Evolutionary conservation across 2,888 invertebrate species (phyloP).

Genomic region (Thera britannica): DNA sequence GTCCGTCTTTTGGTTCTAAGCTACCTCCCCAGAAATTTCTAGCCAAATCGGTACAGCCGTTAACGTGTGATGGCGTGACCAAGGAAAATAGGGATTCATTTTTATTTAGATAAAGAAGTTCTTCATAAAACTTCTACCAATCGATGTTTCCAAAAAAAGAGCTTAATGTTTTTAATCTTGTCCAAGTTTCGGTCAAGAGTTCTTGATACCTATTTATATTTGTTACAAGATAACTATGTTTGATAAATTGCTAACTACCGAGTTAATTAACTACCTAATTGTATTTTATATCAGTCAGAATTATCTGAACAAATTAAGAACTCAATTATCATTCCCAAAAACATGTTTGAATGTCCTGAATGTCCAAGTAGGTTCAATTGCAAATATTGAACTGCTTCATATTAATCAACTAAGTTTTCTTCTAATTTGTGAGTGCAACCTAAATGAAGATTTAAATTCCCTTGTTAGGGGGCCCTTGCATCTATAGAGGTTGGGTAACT

Average conservation of each 20-base stretch:
- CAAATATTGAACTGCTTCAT: constrained; percentile 22
- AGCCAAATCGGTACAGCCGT: too few species aligned
- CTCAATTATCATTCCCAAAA: constrained; percentile 14
- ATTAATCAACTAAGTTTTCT: constrained; percentile 17
- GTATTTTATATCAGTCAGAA: constrained; percentile 12
- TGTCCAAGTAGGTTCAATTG: constrained; percentile 15
- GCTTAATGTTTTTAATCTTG: too few species aligned
- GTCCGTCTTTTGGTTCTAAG: too few species aligned
- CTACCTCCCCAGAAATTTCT: too few species aligned
- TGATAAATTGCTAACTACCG: constrained; percentile 9
- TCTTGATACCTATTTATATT: neutral
- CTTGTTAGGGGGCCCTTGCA: too few species aligned
- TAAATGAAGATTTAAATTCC: neutral
- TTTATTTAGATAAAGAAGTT: too few species aligned
- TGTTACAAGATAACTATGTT: neutral
- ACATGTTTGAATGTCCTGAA: constrained; percentile 9
- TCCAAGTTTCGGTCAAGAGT: too few species aligned
- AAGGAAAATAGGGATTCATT: too few species aligned
- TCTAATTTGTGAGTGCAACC: constrained; percentile 16
- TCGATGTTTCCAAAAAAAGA: too few species aligned
- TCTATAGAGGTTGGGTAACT: too few species aligned
- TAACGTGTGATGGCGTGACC: too few species aligned
- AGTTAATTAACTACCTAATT: constrained; percentile 20
- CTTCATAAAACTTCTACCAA: too few species aligned
- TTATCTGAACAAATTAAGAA: constrained; percentile 14